A percentile compares a stretch with the other conserved stretches of the same genome.
phyloP scores from a whole-genome alignment of 1,140 invertebrate genomes.

The Magallana angulata region DNA sequence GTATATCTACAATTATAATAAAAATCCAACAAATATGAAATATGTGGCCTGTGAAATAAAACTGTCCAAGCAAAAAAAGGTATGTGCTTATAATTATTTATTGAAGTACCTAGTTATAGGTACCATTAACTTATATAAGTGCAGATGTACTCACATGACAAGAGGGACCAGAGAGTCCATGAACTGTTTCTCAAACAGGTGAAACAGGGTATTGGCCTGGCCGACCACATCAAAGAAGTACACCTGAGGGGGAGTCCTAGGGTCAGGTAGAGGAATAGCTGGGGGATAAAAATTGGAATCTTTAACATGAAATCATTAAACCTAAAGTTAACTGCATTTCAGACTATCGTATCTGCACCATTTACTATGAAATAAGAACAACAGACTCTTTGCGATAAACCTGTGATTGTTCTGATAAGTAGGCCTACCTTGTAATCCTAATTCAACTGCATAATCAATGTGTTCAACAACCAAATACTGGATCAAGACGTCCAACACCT shows the following conservation, averaged over 20 bases:
- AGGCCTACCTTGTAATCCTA: constrained; percentile 87
- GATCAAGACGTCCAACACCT: constrained; percentile 92
- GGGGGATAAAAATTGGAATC: constrained; percentile 13
- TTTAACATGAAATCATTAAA: no score
- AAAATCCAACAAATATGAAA: no score
- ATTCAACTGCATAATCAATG: constrained; percentile 96
- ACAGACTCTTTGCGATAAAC: background rate
- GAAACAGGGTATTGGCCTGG: constrained; percentile 97
- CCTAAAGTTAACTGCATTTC: no score
- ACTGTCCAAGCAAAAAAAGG: no score
- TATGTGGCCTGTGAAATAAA: no score
- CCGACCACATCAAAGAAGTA: constrained; percentile 97
- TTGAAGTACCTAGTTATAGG: no score
- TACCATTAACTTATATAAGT: no score
- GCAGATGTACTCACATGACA: constrained; percentile 82
- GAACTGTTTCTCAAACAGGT: constrained; percentile 96
- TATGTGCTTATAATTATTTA: no score
- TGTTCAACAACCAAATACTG: constrained; percentile 94
- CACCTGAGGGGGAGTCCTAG: constrained; percentile 88
- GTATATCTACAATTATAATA: no score
- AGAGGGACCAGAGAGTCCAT: constrained; percentile 93
- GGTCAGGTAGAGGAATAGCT: constrained; percentile 92
- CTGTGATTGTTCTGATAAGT: background rate
- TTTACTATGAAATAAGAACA: no score
- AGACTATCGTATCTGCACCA: no score